Conservation (phyloP, 2,888 invertebrate species). For the Hypolimnas misippus region DNA sequence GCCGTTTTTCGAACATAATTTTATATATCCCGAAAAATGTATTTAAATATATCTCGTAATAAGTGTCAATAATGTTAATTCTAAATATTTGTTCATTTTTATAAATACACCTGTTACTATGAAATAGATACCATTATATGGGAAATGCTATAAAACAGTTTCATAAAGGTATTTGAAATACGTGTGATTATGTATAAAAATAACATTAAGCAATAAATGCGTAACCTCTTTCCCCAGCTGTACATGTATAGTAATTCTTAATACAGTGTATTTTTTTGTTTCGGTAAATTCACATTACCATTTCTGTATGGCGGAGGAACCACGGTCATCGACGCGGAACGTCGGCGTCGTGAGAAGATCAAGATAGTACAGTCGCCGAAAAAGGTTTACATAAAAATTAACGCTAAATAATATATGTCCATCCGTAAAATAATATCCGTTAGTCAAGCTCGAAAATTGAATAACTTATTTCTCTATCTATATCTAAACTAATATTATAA, state of each 20-base stretch:
- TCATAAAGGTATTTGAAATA: not conserved
- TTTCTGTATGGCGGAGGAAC: constrained; percentile 32
- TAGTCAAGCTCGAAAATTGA: no score
- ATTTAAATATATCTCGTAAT: not conserved
- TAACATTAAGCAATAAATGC: not conserved
- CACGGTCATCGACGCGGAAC: constrained; percentile 40
- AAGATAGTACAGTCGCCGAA: constrained; percentile 15
- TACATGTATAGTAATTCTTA: constrained; percentile 1
- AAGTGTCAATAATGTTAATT: not conserved
- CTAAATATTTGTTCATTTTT: no score
- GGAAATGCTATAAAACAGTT: not conserved
- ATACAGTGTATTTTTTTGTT: constrained; percentile 26
- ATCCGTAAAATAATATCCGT: no score
- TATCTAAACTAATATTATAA: no score
- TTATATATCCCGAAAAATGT: no score
- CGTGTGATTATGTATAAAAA: not conserved
- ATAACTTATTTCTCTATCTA: no score
- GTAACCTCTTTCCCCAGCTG: not conserved
- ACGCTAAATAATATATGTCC: no score
- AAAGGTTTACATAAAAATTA: not conserved
- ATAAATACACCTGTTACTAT: no score
- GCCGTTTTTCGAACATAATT: no score
- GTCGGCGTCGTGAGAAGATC: constrained; percentile 30
- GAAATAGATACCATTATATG: not conserved
- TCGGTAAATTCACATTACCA: constrained; percentile 36